These are phyloP conservation scores for Trididemnum clinides DNA, from an alignment of 23 tunicate genomes.

Conservation along the genomic window DNA sequence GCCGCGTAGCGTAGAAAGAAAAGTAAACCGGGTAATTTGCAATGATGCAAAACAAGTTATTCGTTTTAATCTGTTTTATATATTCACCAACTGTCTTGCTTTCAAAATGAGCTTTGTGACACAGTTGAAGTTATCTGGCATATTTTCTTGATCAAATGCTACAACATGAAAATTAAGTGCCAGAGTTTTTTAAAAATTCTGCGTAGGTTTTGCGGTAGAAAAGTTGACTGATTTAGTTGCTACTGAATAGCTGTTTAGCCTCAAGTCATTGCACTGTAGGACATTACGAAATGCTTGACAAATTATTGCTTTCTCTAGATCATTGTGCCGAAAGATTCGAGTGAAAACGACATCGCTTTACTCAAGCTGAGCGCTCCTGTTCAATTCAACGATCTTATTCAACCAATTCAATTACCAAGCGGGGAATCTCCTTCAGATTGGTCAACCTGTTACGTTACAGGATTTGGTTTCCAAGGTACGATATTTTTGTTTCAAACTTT, in stretches of 20 bases:
- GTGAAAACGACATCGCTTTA: slow-evolving; percentile 33
- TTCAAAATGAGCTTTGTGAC: too few relatives aligned
- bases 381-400: slow-evolving; percentile 39
- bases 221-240: too few relatives aligned
- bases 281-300: background rate
- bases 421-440: slow-evolving; percentile 39
- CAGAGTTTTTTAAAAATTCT: too few relatives aligned
- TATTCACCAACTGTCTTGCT: too few relatives aligned
- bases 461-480: slow-evolving; percentile 41
- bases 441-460: slow-evolving; percentile 37
- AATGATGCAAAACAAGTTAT: too few relatives aligned
- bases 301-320: background rate
- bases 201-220: too few relatives aligned
- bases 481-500: too few relatives aligned
- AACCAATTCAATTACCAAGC: slow-evolving; percentile 33
- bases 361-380: slow-evolving; percentile 13
- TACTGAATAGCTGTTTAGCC: background rate
- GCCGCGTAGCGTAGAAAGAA: slow-evolving; percentile 5
- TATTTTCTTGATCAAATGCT: too few relatives aligned
- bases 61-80: too few relatives aligned
- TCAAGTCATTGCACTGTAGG: background rate
- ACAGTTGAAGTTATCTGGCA: too few relatives aligned
- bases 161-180: too few relatives aligned
- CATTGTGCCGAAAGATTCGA: slow-evolving; percentile 7
- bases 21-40: background rate